Base-by-base conservation (phyloP, 2,113 vertebrate genomes). In the Chaenocephalus aceratus region DNA sequence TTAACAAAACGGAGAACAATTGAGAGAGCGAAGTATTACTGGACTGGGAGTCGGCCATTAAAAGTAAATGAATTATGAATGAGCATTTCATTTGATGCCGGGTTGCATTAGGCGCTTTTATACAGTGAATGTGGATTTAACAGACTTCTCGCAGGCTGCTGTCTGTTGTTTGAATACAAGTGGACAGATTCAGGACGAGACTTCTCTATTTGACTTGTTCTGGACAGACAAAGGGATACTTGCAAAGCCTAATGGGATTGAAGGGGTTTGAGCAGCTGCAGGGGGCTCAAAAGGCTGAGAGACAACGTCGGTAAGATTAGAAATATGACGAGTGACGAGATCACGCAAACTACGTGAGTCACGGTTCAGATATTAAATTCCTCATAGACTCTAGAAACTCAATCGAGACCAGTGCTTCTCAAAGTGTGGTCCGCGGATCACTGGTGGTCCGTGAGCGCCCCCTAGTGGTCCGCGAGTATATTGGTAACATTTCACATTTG, bases 1-100 rank as follows among this genome's bases (percentile, higher is more conserved):
- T 95, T 95, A 91, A 95, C 92, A 89, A 93, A 94, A 83, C 84
- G 84, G 89, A 93, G 36, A 94, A 94, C 91, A 92, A 93, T 91
- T 89, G 83, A 83, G 80, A 75, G 73, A 65, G 75, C 79, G 48
- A 70, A 86, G 86, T 80, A 88, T 87, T 89, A 91, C 87, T 90
- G 77, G 86, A 85, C 84, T 65, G 78, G 71, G 88, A 90, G 80
- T 92, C 85, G 75, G 77, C 82, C 89, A 75, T 89, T 92, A 90
- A 92, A 86, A 86, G 89, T 85, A 53, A n/a, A 56, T 94, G 80
- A 91, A 94, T 94, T 93, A 94, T 94, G 75, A 77, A 95, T 93
- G 80, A 85, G 53, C 56, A 77, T 72, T 92, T 86, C 56, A 87
- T 90, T 88, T 87, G 61, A 52, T 76, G 77, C 64, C 72, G 48